Evolutionary conservation across 1,140 invertebrate genomes (phyloP).

Genomic region (Pectinophora gossypiella): DNA sequence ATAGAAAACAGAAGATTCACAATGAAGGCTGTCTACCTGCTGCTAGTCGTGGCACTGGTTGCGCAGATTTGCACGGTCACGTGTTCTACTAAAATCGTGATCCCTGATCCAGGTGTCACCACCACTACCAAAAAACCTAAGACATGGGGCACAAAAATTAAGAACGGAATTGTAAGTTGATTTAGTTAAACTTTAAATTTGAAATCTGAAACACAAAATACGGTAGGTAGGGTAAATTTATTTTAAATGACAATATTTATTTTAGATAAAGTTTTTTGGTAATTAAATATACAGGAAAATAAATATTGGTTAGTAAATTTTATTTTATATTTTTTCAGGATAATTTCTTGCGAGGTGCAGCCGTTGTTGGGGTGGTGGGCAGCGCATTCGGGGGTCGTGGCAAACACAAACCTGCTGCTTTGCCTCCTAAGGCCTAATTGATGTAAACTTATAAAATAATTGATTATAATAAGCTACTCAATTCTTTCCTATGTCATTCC

Average conservation of each 20-base stretch:
- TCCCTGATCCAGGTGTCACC: neutral
- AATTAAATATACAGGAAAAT: too few relatives aligned
- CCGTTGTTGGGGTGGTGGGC: neutral
- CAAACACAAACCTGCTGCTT: neutral
- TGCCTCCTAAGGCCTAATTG: too few relatives aligned
- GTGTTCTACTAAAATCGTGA: neutral
- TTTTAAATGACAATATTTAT: too few relatives aligned
- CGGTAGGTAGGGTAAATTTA: too few relatives aligned
- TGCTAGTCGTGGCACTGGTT: neutral
- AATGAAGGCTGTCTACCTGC: neutral
- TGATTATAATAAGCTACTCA: too few relatives aligned
- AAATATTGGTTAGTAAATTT: too few relatives aligned
- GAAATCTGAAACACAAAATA: too few relatives aligned
- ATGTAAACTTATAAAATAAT: too few relatives aligned
- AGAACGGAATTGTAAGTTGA: neutral
- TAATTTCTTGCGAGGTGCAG: neutral
- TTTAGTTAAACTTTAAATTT: too few relatives aligned
- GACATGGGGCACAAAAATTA: neutral
- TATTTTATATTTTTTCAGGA: neutral
- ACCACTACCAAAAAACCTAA: neutral
- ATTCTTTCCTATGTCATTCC: too few relatives aligned
- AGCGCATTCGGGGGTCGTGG: neutral
- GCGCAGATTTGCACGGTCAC: neutral
- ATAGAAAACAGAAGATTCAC: too few relatives aligned
- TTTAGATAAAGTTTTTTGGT: too few relatives aligned